Evolutionary conservation across 2,888 invertebrate species (phyloP).

Genomic region (Opisthograptis luteolata): DNA sequence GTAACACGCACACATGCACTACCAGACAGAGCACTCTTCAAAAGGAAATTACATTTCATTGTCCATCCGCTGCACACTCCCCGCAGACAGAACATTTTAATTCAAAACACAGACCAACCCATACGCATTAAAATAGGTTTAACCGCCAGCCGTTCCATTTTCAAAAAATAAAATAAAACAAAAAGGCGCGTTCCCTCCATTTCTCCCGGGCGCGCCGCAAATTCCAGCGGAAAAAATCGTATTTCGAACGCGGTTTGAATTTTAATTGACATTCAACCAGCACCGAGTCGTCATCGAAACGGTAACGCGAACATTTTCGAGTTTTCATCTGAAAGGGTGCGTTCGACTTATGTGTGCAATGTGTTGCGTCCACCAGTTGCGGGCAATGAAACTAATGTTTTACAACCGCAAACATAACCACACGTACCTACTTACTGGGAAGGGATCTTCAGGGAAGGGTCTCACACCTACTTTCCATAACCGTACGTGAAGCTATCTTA

Average conservation of each 20-base stretch:
- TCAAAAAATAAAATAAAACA: conserved; percentile 81
- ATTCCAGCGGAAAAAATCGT: conserved; percentile 84
- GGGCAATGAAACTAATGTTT: conserved; percentile 60
- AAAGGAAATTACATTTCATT: conserved; percentile 80
- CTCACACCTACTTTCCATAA: conserved; percentile 16
- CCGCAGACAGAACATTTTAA: conserved; percentile 69
- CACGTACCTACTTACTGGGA: conserved; percentile 51
- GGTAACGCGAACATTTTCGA: conserved; percentile 69
- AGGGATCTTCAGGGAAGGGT: conserved; percentile 7
- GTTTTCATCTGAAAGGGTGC: conserved; percentile 66
- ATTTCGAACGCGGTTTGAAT: conserved; percentile 85
- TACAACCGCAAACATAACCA: conserved; percentile 33
- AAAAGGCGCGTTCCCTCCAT: conserved; percentile 81
- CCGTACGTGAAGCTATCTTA: conserved; percentile 5
- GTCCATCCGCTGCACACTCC: conserved; percentile 57
- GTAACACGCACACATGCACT: conserved; percentile 12
- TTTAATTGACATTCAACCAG: conserved; percentile 82
- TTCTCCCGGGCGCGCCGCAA: conserved; percentile 79
- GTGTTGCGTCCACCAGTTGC: conserved; percentile 61
- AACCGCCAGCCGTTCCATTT: conserved; percentile 81
- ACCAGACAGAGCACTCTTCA: conserved; percentile 38
- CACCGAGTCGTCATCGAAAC: conserved; percentile 53
- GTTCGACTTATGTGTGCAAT: conserved; percentile 30
- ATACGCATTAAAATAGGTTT: conserved; percentile 83
- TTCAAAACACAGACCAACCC: conserved; percentile 81